These are phyloP conservation scores for Cercopithecus diana DNA, from an alignment of 2,797 vertebrate species.

Conservation along the genomic window DNA sequence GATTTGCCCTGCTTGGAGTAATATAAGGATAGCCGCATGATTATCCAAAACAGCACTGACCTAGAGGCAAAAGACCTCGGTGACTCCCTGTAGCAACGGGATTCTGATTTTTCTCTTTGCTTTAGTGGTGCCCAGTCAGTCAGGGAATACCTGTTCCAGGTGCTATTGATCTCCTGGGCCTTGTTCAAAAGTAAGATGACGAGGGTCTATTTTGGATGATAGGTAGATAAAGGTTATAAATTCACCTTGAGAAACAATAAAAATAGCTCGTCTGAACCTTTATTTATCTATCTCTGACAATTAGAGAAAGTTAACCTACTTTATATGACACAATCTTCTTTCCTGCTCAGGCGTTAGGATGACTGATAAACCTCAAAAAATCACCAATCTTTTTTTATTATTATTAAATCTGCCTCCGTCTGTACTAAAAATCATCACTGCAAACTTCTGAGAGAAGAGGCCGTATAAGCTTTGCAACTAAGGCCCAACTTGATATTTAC, in stretches of 20 bases:
- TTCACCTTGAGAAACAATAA: constrained; percentile 65
- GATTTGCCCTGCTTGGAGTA: constrained; percentile 59
- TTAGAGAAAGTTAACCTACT: constrained; percentile 47
- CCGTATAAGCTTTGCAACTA: background rate
- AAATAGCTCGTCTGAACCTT: constrained; percentile 38
- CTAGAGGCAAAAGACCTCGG: constrained; percentile 49
- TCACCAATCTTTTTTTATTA: constrained; percentile 15
- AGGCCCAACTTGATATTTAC: background rate
- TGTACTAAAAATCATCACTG: background rate
- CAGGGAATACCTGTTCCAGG: background rate
- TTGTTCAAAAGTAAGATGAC: constrained; percentile 2
- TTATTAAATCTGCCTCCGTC: background rate
- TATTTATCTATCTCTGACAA: constrained; percentile 28
- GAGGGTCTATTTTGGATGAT: constrained; percentile 29
- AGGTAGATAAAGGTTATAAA: constrained; percentile 49
- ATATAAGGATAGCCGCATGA: constrained; percentile 10
- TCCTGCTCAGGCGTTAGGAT: background rate
- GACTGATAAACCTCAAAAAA: constrained; percentile 1
- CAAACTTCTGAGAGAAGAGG: background rate
- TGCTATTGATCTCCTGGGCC: background rate
- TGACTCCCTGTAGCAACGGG: background rate
- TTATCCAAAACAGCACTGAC: constrained; percentile 52
- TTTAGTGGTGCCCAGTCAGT: background rate
- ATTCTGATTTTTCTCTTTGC: background rate
- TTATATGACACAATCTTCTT: background rate